Conservation (phyloP, 2,113 vertebrate genomes). For the Spheniscus mendiculus region DNA sequence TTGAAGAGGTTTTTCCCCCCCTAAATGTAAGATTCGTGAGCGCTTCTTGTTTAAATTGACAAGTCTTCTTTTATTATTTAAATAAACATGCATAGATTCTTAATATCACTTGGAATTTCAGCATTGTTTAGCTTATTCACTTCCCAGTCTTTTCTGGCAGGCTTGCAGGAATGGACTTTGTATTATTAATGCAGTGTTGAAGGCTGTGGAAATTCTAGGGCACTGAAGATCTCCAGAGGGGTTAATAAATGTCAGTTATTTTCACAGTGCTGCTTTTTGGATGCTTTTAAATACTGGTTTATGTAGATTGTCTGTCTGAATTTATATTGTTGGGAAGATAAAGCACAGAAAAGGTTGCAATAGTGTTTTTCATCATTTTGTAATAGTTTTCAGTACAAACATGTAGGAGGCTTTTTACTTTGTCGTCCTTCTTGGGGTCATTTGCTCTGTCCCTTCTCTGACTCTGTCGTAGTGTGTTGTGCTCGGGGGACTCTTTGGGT, state of each 20-base stretch:
- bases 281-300: constrained; percentile 28
- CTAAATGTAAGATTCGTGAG: constrained; percentile 16
- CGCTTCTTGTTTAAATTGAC: constrained; percentile 61
- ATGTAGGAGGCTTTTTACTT: neutral
- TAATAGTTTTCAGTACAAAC: neutral
- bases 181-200: constrained; percentile 58
- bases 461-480: neutral
- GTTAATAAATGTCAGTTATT: constrained; percentile 39
- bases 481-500: neutral
- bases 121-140: constrained; percentile 72
- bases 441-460: neutral
- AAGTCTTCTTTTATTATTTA: constrained; percentile 69
- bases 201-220: constrained; percentile 58
- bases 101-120: constrained; percentile 73
- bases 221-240: constrained; percentile 43
- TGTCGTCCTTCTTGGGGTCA: neutral
- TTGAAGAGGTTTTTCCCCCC: constrained; percentile 27
- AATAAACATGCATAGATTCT: constrained; percentile 68
- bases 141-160: constrained; percentile 70
- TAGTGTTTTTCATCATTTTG: constrained; percentile 11
- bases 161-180: constrained; percentile 38
- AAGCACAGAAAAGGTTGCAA: neutral
- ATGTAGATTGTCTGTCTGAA: constrained; percentile 1
- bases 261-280: constrained; percentile 4
- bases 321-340: neutral